Conservation (phyloP, 2,797 vertebrate genomes). For the Gymnodraco acuticeps region DNA sequence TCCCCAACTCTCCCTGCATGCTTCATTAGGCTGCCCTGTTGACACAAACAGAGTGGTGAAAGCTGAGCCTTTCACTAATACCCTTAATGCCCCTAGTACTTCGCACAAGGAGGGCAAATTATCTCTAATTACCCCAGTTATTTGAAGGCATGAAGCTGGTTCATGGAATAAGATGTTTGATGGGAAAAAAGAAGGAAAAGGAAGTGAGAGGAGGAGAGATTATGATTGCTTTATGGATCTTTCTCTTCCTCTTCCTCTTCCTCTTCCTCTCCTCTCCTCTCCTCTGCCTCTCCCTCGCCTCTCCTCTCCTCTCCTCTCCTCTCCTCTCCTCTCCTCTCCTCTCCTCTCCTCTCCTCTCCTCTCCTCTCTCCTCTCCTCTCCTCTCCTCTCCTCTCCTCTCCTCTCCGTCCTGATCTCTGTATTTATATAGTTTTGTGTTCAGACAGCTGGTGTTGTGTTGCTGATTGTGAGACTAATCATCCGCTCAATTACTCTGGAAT, state of each 20-base stretch:
- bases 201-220: constrained; percentile 54
- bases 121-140: constrained; percentile 75
- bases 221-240: constrained; percentile 79
- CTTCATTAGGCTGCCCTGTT: constrained; percentile 79
- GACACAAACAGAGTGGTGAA: constrained; percentile 74
- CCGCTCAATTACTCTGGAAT: constrained; percentile 90
- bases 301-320: constrained; percentile 20
- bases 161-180: constrained; percentile 63
- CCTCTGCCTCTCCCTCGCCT: no score
- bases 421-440: constrained; percentile 83
- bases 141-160: constrained; percentile 63
- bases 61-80: constrained; percentile 71
- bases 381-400: constrained; percentile 14
- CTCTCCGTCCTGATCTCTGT: constrained; percentile 62
- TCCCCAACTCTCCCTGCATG: constrained; percentile 71
- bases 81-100: constrained; percentile 59
- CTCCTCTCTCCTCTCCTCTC: constrained; percentile 7
- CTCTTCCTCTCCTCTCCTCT: constrained; percentile 17
- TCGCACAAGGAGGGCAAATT: constrained; percentile 74
- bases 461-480: constrained; percentile 89
- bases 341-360: constrained; percentile 23
- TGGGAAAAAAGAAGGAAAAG: constrained; percentile 63
- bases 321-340: constrained; percentile 9
- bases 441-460: constrained; percentile 87
- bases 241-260: constrained; percentile 11